Evolutionary conservation across 2,113 vertebrate genomes (phyloP).

Genomic region (Mandrillus leucophaeus): DNA sequence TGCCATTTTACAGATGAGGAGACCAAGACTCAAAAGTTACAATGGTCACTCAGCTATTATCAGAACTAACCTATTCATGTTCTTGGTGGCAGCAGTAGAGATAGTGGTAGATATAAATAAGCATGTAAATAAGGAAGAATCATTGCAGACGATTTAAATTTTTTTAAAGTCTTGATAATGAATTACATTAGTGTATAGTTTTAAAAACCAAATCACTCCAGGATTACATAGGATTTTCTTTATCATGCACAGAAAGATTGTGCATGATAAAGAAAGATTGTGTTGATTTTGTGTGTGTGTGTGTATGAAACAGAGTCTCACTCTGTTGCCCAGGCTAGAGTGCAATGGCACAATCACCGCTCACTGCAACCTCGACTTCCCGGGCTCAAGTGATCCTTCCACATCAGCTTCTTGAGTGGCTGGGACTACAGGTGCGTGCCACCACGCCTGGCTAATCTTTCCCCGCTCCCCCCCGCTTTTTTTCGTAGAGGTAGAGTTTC

Average conservation of each 20-base stretch:
- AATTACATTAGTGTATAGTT: neutral
- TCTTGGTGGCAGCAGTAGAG: neutral
- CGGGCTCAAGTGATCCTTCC: no score
- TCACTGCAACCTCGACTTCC: no score
- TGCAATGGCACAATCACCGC: no score
- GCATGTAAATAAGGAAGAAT: neutral
- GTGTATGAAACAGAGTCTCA: no score
- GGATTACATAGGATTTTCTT: neutral
- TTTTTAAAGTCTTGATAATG: neutral
- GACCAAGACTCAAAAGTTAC: conserved; percentile 35
- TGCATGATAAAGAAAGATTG: no score
- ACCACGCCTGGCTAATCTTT: no score
- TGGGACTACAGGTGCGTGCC: no score
- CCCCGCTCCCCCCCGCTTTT: no score
- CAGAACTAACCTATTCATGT: neutral
- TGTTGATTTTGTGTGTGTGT: no score
- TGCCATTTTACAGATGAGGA: neutral
- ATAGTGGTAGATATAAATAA: neutral
- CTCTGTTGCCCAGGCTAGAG: no score
- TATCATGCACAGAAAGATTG: neutral
- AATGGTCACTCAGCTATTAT: neutral
- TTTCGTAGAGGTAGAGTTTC: no score
- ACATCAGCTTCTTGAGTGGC: no score
- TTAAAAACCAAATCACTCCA: conserved; percentile 28
- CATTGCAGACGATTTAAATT: neutral